Base-by-base conservation (phyloP, 2,113 vertebrate species). In the Gnathonemus echidnorhynchus region DNA sequence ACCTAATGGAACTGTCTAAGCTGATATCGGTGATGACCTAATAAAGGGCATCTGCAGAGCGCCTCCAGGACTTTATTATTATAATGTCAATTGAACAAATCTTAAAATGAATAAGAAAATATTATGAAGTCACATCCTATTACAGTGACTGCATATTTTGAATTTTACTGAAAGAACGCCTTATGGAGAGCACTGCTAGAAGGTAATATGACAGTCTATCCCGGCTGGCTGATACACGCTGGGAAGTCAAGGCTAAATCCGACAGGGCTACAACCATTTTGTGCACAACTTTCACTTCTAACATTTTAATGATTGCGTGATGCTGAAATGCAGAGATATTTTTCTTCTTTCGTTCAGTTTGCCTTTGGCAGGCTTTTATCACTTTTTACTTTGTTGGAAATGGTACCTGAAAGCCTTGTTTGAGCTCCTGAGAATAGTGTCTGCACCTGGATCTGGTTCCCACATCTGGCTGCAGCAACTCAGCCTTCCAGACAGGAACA, bases 91-190 rank as follows among this genome's bases (percentile, higher is more conserved):
- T 52, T 52, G 86, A 87, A 87, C 13, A 39, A 56, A 53, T 42
- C 27, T 31, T 87, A 19, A 87, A 87, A 87, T 35, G 86, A 87
- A 87, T 27, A 87, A 56, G 3, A 87, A 35, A 87, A 87, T 53
- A 31, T 31, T 35, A 56, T 53, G 35, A 53, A 87, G 86, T 52
- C 86, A 87, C 50, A 56, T 53, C n/a, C 50, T 87, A 35, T 87
- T 53, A 87, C 31, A 13, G 27, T 87, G 49, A 87, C 86, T 35
- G 50, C n/a, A 53, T 87, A 56, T 31, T 87, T 87, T 56, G n/a
- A 11, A 35, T 87, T 87, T 35, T 27, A 31, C 48, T 31, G 24
- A 49, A 87, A 52, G 21, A n/a, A n/a, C 8, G 19, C 45, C 42
- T 50, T 9, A 45, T 19, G 31, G 84, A 50, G 46, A 48, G 5